phyloP scores from a whole-genome alignment of 1,140 invertebrate genomes.

The Bacillus rossius region DNA sequence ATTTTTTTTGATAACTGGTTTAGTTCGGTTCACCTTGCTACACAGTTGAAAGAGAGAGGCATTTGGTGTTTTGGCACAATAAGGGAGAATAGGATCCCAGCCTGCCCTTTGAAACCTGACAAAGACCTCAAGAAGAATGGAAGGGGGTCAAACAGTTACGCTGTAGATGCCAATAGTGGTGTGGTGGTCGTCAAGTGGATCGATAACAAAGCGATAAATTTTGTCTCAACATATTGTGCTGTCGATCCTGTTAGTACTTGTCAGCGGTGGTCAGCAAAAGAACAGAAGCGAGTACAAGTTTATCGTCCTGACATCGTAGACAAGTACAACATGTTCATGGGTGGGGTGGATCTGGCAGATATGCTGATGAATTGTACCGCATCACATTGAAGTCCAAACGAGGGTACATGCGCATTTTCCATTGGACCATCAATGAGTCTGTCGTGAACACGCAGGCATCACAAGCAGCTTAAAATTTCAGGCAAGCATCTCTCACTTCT shows the following conservation, averaged over 20 bases:
- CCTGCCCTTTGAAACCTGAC: conserved; percentile 23
- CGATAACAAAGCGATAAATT: conserved; percentile 41
- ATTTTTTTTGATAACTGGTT: conserved; percentile 13
- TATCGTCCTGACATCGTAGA: conserved; percentile 37
- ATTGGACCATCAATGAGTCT: conserved; percentile 40
- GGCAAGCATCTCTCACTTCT: conserved; percentile 26
- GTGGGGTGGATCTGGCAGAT: conserved; percentile 40
- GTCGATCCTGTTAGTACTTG: conserved; percentile 31
- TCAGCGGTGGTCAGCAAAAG: conserved; percentile 30
- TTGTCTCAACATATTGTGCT: conserved; percentile 38
- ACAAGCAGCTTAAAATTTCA: conserved; percentile 5
- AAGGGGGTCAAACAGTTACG: conserved; percentile 27
- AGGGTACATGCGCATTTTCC: conserved; percentile 42
- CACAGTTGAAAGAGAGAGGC: neutral
- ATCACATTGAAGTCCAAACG: conserved; percentile 36
- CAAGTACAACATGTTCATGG: conserved; percentile 38
- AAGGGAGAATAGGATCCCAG: neutral
- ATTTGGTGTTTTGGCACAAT: conserved; percentile 1
- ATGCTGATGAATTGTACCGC: conserved; percentile 38
- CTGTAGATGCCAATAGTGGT: conserved; percentile 19
- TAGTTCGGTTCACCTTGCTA: neutral
- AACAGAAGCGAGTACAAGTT: conserved; percentile 32
- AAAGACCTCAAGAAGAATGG: conserved; percentile 36
- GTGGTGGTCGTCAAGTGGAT: conserved; percentile 37
- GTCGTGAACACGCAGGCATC: conserved; percentile 22